Evolutionary conservation across 2,888 invertebrate genomes (phyloP).

Genomic region (Tetheella fluctuosa): DNA sequence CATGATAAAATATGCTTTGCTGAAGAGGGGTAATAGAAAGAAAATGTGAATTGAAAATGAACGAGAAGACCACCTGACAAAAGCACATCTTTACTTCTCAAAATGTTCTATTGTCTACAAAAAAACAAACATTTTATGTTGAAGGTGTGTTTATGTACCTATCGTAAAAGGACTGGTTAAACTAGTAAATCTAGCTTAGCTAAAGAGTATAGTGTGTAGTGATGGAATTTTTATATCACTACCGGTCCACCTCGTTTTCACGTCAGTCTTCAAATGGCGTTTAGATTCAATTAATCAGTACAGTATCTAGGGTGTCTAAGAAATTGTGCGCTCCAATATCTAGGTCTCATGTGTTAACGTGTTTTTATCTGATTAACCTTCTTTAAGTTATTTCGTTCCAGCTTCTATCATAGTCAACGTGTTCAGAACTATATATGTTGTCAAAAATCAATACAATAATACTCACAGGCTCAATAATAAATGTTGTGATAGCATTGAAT

Average conservation of each 20-base stretch:
- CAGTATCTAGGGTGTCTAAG: background rate
- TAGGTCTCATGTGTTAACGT: background rate
- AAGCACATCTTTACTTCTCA: no score
- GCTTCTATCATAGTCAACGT: background rate
- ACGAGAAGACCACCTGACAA: no score
- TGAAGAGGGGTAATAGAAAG: no score
- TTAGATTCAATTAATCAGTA: background rate
- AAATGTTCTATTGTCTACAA: no score
- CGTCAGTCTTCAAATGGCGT: background rate
- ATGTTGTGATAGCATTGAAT: no score
- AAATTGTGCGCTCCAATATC: background rate
- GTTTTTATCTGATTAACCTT: background rate
- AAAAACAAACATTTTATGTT: background rate
- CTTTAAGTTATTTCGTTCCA: background rate
- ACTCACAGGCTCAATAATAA: no score
- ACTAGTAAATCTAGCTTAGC: background rate
- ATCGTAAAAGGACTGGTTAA: constrained; percentile 2
- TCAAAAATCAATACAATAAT: no score
- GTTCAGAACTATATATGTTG: background rate
- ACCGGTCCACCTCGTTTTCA: constrained; percentile 6
- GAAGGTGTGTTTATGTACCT: background rate
- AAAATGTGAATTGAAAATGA: no score
- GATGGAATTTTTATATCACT: constrained; percentile 4
- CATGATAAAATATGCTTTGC: no score
- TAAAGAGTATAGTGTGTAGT: background rate